phyloP scores from a whole-genome alignment of 2,113 vertebrate species.

The Daboia siamensis region DNA sequence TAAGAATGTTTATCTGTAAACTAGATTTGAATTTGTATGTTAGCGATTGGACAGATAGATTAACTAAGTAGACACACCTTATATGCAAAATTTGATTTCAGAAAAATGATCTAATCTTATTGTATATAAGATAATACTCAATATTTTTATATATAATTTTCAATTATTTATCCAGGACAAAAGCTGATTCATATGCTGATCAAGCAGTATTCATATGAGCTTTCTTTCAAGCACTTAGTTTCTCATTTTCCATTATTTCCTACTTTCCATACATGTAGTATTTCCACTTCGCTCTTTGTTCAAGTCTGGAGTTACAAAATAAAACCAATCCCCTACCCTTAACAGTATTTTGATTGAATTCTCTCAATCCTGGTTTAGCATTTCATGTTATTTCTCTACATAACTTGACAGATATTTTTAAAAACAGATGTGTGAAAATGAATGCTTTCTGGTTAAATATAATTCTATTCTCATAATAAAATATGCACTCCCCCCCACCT shows the following conservation, averaged over 20 bases:
- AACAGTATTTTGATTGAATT: constrained; percentile 28
- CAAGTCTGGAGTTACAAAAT: not conserved
- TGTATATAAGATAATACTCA: not conserved
- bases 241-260: not conserved
- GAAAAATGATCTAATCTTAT: not conserved
- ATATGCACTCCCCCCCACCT: not conserved
- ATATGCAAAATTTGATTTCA: not conserved
- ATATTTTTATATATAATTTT: not conserved
- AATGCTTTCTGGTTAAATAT: constrained; percentile 24
- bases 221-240: constrained; percentile 21
- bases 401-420: not conserved
- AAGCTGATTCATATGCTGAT: not conserved
- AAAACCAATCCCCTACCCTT: constrained; percentile 4
- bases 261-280: not conserved
- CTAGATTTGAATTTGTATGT: not conserved
- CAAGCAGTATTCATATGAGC: not conserved
- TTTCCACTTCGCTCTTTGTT: constrained; percentile 14
- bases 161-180: constrained; percentile 25
- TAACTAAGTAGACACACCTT: not conserved
- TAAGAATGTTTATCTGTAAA: not conserved
- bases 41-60: not conserved
- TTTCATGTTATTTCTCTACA: constrained; percentile 15
- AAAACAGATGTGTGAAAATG: constrained; percentile 19
- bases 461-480: constrained; percentile 8
- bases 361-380: constrained; percentile 41